These are phyloP conservation scores for Callinectes sapidus DNA, from an alignment of 2,888 invertebrate species.

Conservation along the genomic window DNA sequence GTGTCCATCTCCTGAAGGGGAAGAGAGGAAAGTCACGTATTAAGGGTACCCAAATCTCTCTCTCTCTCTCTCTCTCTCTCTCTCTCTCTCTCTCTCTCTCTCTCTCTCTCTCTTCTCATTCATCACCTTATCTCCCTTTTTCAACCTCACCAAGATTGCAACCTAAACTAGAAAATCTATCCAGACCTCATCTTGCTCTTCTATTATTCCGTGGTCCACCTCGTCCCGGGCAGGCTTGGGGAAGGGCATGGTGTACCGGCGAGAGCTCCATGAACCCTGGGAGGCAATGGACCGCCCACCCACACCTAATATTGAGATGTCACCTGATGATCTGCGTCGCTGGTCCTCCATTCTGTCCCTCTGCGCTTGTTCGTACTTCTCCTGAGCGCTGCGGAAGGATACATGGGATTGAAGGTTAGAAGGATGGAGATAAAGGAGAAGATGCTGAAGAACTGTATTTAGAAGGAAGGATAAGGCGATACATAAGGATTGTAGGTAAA, in stretches of 20 bases:
- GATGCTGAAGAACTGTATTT: too few species aligned
- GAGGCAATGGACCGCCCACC: slow-evolving; percentile 46
- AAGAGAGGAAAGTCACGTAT: neutral
- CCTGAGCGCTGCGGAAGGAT: slow-evolving; percentile 13
- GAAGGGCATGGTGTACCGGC: slow-evolving; percentile 59
- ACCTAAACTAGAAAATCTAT: too few species aligned
- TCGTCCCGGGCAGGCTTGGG: slow-evolving; percentile 37
- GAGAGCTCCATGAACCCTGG: slow-evolving; percentile 25
- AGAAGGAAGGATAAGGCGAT: too few species aligned
- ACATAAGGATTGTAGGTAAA: too few species aligned
- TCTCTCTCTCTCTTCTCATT: too few species aligned
- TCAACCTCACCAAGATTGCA: too few species aligned
- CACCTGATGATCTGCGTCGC: slow-evolving; percentile 32
- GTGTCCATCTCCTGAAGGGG: slow-evolving; percentile 39
- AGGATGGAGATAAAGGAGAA: neutral
- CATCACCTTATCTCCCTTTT: too few species aligned
- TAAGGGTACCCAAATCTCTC: too few species aligned
- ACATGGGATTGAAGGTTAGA: too few species aligned
- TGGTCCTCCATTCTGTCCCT: slow-evolving; percentile 31
- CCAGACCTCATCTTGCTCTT: neutral
- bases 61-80: too few species aligned
- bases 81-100: too few species aligned
- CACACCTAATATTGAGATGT: slow-evolving; percentile 39
- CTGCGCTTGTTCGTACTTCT: slow-evolving; percentile 35
- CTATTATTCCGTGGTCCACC: neutral